Conservation (phyloP, 2,888 invertebrate genomes). For the Poecilobothrus nobilitatus region DNA sequence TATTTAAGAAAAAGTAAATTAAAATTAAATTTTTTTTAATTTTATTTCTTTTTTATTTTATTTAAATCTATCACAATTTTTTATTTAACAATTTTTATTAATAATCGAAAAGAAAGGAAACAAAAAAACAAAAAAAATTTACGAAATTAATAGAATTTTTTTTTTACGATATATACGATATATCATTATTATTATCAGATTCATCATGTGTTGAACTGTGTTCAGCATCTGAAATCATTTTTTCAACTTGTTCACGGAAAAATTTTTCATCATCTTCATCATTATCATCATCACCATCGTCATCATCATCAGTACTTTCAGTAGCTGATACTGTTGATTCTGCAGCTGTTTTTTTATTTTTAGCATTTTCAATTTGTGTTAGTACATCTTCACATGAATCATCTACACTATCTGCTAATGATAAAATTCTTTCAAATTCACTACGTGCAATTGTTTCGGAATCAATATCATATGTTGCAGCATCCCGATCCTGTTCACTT, state of each 20-base stretch:
- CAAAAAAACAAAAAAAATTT: too few relatives aligned
- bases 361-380: neutral
- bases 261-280: neutral
- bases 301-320: neutral
- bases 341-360: neutral
- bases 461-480: neutral
- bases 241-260: neutral
- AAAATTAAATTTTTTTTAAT: neutral
- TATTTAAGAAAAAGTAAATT: neutral
- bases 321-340: neutral
- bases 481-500: neutral
- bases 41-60: neutral
- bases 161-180: neutral
- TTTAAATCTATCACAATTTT: neutral
- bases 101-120: too few relatives aligned
- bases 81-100: neutral
- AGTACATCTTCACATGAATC: neutral
- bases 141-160: too few relatives aligned
- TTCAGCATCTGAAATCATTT: neutral
- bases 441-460: neutral
- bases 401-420: neutral
- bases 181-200: neutral
- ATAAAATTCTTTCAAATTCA: neutral
- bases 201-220: neutral
- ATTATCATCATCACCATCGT: neutral